Evolutionary conservation across 2,888 invertebrate species (phyloP), one percentile per base, ranked within the genome.

Genomic region (Strigamia transsilvanica): DNA sequence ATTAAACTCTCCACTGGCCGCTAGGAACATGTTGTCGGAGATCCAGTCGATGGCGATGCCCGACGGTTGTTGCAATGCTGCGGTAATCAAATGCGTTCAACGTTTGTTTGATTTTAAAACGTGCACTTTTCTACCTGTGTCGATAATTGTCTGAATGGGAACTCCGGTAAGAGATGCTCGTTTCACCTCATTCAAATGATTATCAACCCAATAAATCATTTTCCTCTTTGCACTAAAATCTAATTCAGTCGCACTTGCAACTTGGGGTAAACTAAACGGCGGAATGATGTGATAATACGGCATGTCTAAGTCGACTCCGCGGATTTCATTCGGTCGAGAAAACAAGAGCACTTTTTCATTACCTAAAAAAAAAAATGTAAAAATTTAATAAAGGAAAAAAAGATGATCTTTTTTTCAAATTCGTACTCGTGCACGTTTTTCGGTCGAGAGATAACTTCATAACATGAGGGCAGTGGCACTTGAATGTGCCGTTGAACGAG

Each of bases 31-130:
- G 86, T 93, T 91, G 78, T 91, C 90, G 18, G 94, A 93, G 83
- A 94, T 91, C 94, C 94, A 94, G 89, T 96, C 95, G 83, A 96
- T 90, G 51, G 94, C 94, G 87, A 96, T 91, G 2, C 93, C 95
- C 81, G 90, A 90, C 41, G 93, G 92, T 85, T 90, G 88, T 84
- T 90, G 89, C 83, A 91, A 88, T 77, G 90, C 89, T 89, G 83
- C 3, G 0, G 32, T 61, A 23, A 56, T 5, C 6, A 80, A 79
- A 79, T n/a, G 0, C 12, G 3, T n/a, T 80, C 9, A 21, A 41
- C 18, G 51, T 56, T 66, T n/a, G 51, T 56, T 42, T 41, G 38
- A 80, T 66, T 15, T 32, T 15, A 3, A 5, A 61, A 2, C 3
- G 7, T 66, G 61, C 34, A 23, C 61, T 82, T 41, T 88, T 87